phyloP scores from a whole-genome alignment of 1,140 invertebrate species.

The Drosophila bocki region DNA sequence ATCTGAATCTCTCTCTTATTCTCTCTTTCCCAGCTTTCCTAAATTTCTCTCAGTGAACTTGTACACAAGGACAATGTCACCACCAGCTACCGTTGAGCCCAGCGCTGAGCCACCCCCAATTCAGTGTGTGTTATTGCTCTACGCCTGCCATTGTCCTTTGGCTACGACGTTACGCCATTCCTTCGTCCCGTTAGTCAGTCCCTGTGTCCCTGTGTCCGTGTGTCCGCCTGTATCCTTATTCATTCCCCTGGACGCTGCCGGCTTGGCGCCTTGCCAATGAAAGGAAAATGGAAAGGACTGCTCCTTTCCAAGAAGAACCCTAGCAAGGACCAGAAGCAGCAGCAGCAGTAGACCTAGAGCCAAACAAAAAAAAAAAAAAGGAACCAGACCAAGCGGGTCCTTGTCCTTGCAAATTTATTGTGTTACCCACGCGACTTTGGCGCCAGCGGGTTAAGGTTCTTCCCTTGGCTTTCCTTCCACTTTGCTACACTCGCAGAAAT shows the following conservation, averaged over 20 bases:
- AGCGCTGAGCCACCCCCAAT: conserved; percentile 59
- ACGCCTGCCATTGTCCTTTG: conserved; percentile 68
- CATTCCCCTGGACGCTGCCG: conserved; percentile 35
- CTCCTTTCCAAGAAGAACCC: conserved; percentile 1
- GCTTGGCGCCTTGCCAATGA: conserved; percentile 67
- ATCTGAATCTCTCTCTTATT: not conserved
- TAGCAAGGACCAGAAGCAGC: not conserved
- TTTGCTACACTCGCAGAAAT: conserved; percentile 40
- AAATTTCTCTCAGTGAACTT: not conserved
- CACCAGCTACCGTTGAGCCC: conserved; percentile 71
- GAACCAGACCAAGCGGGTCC: conserved; percentile 39
- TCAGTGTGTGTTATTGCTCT: conserved; percentile 68
- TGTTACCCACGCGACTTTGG: conserved; percentile 77
- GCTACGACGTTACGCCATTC: conserved; percentile 12
- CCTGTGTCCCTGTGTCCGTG: conserved; percentile 4
- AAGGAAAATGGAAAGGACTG: conserved; percentile 13
- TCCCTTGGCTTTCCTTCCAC: conserved; percentile 45
- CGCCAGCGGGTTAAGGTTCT: conserved; percentile 75
- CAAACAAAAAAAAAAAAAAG: not conserved
- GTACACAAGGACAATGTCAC: conserved; percentile 68
- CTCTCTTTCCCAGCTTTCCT: not conserved
- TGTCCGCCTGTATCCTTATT: conserved; percentile 28
- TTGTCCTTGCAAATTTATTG: conserved; percentile 78
- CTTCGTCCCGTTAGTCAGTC: not conserved
- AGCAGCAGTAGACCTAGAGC: not conserved